phyloP scores from a whole-genome alignment of 2,113 vertebrate genomes.

The Dromaius novaehollandiae region DNA sequence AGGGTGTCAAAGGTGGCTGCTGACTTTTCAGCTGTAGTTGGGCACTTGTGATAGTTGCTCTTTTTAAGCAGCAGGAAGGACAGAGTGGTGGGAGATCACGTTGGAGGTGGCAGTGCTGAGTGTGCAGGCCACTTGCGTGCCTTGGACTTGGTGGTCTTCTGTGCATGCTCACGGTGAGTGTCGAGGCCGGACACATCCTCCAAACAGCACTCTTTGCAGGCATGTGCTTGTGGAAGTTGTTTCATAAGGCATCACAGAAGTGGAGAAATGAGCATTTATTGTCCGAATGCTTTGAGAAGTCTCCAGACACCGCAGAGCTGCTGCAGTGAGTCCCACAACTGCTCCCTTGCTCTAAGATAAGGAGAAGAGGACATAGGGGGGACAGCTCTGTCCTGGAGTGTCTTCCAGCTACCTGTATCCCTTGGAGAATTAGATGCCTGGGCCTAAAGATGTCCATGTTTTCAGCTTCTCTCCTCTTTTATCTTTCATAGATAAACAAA shows the following conservation, averaged over 20 bases:
- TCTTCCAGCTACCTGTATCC: neutral
- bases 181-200: neutral
- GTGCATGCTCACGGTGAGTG: fast-evolving
- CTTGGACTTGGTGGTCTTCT: neutral
- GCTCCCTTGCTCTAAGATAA: neutral
- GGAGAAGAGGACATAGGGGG: neutral
- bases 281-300: neutral
- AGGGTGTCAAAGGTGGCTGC: neutral
- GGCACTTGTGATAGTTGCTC: neutral
- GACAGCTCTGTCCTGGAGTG: neutral
- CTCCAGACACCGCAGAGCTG: neutral
- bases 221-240: neutral
- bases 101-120: neutral
- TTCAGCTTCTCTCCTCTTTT: neutral
- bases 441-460: neutral
- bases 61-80: neutral
- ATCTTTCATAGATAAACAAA: neutral
- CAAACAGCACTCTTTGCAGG: fast-evolving
- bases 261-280: no score
- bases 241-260: fast-evolving
- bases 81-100: fast-evolving
- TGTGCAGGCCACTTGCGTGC: neutral
- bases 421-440: neutral
- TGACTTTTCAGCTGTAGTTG: neutral
- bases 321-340: neutral